Base-by-base conservation (phyloP, 2,888 invertebrate genomes). In the Trichogramma dendrolimi region DNA sequence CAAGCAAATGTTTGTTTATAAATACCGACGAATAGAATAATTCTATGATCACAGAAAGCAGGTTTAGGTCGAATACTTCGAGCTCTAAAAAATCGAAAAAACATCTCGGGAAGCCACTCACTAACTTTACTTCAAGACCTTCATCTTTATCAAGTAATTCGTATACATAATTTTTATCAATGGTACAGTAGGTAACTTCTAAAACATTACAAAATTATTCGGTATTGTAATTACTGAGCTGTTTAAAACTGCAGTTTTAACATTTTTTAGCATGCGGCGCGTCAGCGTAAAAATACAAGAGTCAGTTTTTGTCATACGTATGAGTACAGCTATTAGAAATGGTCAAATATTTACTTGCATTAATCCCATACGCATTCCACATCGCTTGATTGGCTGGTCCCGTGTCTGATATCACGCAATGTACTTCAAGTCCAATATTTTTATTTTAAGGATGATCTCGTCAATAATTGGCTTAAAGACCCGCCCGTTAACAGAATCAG, bases 331-430 rank as follows among this genome's bases (percentile, higher is more conserved):
- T n/a, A 54, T 42, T 38, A 5, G 6, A 7, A 7, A n/a, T 51
- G 6, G 6, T 51, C 39, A 42, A 54, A 14, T 44, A 59, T 14
- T 57, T 43, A 1, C 51, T 40, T 54, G 56, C 70, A 47, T 38
- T 57, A 6, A 71, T 66, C 10, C 59, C 60, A 52, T 58, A 68
- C n/a, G 41, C 38, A 58, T 46, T 68, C 70, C 71, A 72, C 50
- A 71, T 49, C 4, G 69, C 67, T 61, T 65, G 63, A 64, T 71
- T 73, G 1, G 58, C 60, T 27, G 68, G 7, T 7, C 70, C 70
- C 71, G 71, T 72, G 60, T 72, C 71, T 47, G 69, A 69, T n/a
- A 67, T 68, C 5, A 73, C 62, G 41, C 58, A 62, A 40, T 67
- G 6, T 47, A 73, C 63, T 44, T 63, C 67, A 56, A 68, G 70